These are phyloP conservation scores for Micropterix aruncella DNA, from an alignment of 2,888 invertebrate genomes.

Conservation along the genomic window DNA sequence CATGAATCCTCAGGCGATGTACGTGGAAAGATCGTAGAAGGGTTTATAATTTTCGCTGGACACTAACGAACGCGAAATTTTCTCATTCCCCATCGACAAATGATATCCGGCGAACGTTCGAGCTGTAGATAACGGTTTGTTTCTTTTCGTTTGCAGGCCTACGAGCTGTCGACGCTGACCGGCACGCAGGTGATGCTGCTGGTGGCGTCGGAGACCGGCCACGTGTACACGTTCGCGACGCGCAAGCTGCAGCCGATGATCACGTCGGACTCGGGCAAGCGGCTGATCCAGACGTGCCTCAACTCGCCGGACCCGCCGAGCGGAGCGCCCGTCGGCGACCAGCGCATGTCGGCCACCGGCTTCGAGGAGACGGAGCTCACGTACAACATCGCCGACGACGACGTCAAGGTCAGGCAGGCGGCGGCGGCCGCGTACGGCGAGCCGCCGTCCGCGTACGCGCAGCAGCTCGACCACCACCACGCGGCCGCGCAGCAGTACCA, in stretches of 20 bases:
- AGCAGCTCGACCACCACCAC: conserved; percentile 48
- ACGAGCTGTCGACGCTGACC: conserved; percentile 95
- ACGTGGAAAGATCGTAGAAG: too few species aligned
- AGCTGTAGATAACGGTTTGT: too few species aligned
- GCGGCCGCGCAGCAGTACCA: conserved; percentile 53
- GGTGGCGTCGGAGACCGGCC: conserved; percentile 97
- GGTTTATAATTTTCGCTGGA: too few species aligned
- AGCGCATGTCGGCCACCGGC: conserved; percentile 95
- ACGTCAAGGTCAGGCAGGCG: conserved; percentile 95
- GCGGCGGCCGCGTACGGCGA: conserved; percentile 64
- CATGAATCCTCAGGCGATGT: too few species aligned
- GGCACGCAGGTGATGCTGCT: conserved; percentile 99
- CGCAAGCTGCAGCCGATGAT: conserved; percentile 99
- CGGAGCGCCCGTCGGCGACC: conserved; percentile 59
- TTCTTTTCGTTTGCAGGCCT: too few species aligned
- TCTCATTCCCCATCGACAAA: too few species aligned
- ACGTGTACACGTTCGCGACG: conserved; percentile 99
- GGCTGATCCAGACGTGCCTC: conserved; percentile 95
- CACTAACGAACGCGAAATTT: too few species aligned
- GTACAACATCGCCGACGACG: conserved; percentile 90
- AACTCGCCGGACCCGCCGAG: conserved; percentile 90
- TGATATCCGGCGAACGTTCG: too few species aligned
- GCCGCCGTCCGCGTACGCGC: conserved; percentile 55
- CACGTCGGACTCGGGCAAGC: conserved; percentile 93
- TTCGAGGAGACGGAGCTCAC: conserved; percentile 98